phyloP scores from a whole-genome alignment of 2,797 vertebrate species.

The Sebastiscus albofasciatus region DNA sequence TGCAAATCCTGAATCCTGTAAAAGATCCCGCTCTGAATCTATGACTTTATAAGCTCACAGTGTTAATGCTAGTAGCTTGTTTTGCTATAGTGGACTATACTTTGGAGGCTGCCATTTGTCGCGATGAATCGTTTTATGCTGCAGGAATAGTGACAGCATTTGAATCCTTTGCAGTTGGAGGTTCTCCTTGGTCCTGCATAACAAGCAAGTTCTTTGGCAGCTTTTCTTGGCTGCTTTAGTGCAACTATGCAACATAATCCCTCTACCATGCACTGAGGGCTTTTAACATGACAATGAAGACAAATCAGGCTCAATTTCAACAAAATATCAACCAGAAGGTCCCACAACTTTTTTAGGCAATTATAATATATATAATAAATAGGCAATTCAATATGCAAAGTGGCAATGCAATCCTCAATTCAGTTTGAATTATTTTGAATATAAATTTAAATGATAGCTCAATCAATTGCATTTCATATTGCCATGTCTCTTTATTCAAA shows the following conservation, averaged over 20 bases:
- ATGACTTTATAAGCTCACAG: neutral
- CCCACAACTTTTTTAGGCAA: neutral
- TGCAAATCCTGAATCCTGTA: neutral
- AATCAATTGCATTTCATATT: too few species aligned
- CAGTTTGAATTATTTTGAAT: too few species aligned
- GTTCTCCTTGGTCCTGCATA: neutral
- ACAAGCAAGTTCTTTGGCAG: neutral
- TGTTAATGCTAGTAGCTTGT: neutral
- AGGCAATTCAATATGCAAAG: too few species aligned
- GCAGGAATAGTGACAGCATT: neutral
- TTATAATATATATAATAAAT: too few species aligned
- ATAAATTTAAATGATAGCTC: too few species aligned
- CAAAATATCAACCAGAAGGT: neutral
- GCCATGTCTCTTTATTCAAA: too few species aligned
- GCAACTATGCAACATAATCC: neutral
- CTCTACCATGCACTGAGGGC: neutral
- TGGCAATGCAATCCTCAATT: too few species aligned
- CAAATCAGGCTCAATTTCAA: neutral
- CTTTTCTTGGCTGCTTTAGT: neutral
- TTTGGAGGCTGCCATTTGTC: neutral
- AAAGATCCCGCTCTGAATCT: neutral
- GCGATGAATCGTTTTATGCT: neutral
- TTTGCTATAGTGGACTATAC: neutral
- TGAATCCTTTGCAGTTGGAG: neutral
- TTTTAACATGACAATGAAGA: neutral